Base-by-base conservation (phyloP, 2,797 vertebrate genomes). In the Diglossa cyanea region DNA sequence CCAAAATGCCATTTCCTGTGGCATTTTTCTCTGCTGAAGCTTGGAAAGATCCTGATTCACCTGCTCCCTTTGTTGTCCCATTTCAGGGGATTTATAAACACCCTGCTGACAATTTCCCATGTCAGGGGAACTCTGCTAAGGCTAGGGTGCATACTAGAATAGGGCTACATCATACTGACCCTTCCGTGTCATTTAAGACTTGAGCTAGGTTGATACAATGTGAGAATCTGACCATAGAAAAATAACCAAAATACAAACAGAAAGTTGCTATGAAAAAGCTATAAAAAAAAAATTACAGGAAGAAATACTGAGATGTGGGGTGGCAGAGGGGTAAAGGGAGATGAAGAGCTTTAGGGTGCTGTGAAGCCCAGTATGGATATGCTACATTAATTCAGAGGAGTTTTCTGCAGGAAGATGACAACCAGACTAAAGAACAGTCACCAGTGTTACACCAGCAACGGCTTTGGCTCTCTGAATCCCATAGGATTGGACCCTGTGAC, bases 401-500 rank as follows among this genome's bases (percentile, higher is more conserved):
- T 83, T 80, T 94, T 90, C 75, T 94, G 26, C 40, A 44, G 71
- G 48, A 84, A 75, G 48, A 67, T 55, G 65, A 79, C 81, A 88
- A 63, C 19, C 0, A 1, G 60, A 78, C 71, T 84, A 47, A 93
- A 74, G 40, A 53, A 33, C 23, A 95, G 76, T 75, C 44, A 23
- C 33, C 0, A 0, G 33, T 0, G 0, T 88, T 90, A 78, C 55
- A 73, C 44, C 40, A 72, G 66, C 53, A 77, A 35, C 79, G 68
- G 70, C 62, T 95, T 78, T 83, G 73, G 19, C 70, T 81, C 62
- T 68, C 16, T 48, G 87, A 92, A 94, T 88, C 79, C 40, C 40
- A 35, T 10, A 90, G 87, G 65, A 95, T 63, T 84, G 70, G 76
- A 85, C 79, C 63, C 79, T 67, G 44, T 67, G 66, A 95, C 87